These are phyloP conservation scores for Pterostichus madidus DNA, from an alignment of 2,888 invertebrate species.

Conservation along the genomic window DNA sequence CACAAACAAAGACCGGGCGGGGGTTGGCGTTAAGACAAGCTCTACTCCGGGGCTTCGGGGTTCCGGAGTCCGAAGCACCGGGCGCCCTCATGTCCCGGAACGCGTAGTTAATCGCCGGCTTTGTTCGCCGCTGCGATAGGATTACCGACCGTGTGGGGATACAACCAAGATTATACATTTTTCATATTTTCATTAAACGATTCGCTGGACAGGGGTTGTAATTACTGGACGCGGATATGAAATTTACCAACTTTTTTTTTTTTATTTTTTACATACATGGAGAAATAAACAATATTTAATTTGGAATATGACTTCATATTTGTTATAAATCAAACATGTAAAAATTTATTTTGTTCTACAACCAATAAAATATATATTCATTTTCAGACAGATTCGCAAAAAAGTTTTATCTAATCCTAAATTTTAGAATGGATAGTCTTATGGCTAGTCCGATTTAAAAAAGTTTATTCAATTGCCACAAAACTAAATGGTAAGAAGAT, in stretches of 20 bases:
- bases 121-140: constrained; percentile 55
- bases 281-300: not conserved
- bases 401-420: too few relatives aligned
- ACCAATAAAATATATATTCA: too few relatives aligned
- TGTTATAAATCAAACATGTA: too few relatives aligned
- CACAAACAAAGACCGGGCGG: constrained; percentile 54
- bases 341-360: too few relatives aligned
- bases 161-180: constrained; percentile 54
- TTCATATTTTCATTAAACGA: constrained; percentile 61
- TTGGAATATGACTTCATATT: not conserved
- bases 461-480: too few relatives aligned
- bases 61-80: not conserved
- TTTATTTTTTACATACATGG: too few relatives aligned
- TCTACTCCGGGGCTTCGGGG: constrained; percentile 2
- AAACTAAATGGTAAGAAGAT: too few relatives aligned
- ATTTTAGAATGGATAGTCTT: too few relatives aligned
- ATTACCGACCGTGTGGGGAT: constrained; percentile 48
- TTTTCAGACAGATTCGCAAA: too few relatives aligned
- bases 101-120: constrained; percentile 56
- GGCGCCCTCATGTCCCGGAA: constrained; percentile 42
- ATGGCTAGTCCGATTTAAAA: too few relatives aligned
- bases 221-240: constrained; percentile 19
- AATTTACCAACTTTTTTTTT: not conserved
- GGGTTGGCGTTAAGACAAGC: constrained; percentile 21
- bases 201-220: not conserved